phyloP scores from a whole-genome alignment of 2,113 vertebrate genomes.

The Labeo rohita region DNA sequence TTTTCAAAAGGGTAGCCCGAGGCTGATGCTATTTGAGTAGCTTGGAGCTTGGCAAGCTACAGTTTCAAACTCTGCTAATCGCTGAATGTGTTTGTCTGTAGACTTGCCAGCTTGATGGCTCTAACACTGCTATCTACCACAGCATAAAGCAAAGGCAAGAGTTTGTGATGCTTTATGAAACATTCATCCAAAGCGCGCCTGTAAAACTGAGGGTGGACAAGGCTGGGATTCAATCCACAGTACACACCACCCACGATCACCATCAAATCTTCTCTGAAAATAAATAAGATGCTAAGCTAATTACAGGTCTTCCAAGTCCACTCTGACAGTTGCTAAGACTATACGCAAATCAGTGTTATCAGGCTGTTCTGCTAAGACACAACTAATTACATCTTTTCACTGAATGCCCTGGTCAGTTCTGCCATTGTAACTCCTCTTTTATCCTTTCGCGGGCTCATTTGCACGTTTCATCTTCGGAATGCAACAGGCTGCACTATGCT shows the following conservation, averaged over 20 bases:
- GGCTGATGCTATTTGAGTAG: constrained; percentile 29
- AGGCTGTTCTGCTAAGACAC: constrained; percentile 29
- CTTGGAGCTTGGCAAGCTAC: constrained; percentile 26
- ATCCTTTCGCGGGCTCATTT: not conserved
- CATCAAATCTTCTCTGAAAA: constrained; percentile 36
- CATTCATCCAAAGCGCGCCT: constrained; percentile 20
- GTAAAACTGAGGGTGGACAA: constrained; percentile 36
- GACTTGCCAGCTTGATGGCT: constrained; percentile 31
- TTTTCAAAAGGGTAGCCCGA: constrained; percentile 15
- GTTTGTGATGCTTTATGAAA: constrained; percentile 27
- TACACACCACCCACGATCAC: constrained; percentile 44
- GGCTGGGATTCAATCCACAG: constrained; percentile 24
- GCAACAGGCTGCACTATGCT: constrained; percentile 11
- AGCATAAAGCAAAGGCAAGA: constrained; percentile 34
- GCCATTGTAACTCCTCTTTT: not conserved
- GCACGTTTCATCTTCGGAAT: constrained; percentile 22
- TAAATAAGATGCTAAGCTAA: constrained; percentile 48
- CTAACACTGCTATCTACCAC: constrained; percentile 14
- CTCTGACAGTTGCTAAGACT: constrained; percentile 48
- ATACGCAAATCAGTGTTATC: constrained; percentile 44
- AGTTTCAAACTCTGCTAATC: constrained; percentile 27
- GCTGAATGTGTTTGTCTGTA: constrained; percentile 25
- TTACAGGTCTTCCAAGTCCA: constrained; percentile 47
- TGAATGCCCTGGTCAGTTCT: constrained; percentile 40
- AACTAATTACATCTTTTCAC: constrained; percentile 54